Percentiles rank a stretch among this genome's conserved stretches.
Conservation (phyloP, 2,888 invertebrate species). For the Epinotia nisella region DNA sequence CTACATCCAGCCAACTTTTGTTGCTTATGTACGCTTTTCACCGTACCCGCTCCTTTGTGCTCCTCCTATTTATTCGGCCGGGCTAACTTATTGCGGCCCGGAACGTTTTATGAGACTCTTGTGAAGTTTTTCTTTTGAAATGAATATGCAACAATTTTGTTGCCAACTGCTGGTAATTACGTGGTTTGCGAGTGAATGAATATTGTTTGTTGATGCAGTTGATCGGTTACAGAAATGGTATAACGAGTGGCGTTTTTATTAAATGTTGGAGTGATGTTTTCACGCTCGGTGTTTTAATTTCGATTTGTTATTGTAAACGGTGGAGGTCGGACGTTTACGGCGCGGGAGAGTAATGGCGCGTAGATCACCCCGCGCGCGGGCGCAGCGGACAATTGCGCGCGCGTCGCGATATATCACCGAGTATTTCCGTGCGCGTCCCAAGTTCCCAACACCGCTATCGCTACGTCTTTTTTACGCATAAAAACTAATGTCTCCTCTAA, state of each 20-base stretch:
- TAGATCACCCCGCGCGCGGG: conserved; percentile 67
- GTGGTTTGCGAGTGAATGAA: conserved; percentile 53
- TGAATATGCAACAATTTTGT: conserved; percentile 66
- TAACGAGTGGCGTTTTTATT: conserved; percentile 31
- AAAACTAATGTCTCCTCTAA: conserved; percentile 84
- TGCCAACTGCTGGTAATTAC: conserved; percentile 58
- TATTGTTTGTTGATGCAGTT: conserved; percentile 45
- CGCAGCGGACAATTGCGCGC: conserved; percentile 70
- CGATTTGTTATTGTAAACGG: conserved; percentile 20
- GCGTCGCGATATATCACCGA: conserved; percentile 75
- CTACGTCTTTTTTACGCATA: conserved; percentile 82
- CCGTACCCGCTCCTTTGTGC: conserved; percentile 66
- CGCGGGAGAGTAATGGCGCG: conserved; percentile 41
- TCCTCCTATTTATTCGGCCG: conserved; percentile 66
- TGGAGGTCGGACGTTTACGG: conserved; percentile 34
- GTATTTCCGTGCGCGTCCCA: conserved; percentile 76
- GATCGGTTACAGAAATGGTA: conserved; percentile 39
- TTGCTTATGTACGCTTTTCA: conserved; percentile 71
- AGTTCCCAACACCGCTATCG: conserved; percentile 60
- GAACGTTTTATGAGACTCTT: conserved; percentile 68
- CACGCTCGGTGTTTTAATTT: conserved; percentile 31
- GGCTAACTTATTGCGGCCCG: conserved; percentile 65
- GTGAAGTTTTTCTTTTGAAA: conserved; percentile 69
- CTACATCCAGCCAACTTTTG: conserved; percentile 72
- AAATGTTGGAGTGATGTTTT: conserved; percentile 30